Evolutionary conservation across 1,140 invertebrate genomes (phyloP).

Genomic region (Schlechtendalia chinensis): DNA sequence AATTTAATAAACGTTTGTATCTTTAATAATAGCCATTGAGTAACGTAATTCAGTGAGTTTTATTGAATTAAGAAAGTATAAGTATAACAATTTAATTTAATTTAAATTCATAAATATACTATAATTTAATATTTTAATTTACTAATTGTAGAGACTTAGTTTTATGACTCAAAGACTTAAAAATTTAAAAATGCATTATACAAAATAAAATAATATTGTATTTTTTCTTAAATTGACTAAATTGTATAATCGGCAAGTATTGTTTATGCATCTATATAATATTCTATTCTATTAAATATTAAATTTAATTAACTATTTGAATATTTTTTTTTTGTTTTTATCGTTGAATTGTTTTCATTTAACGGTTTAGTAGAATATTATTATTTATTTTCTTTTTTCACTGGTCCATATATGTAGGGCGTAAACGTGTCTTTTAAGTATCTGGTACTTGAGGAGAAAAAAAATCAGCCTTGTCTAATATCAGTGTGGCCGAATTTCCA

Average conservation of each 20-base stretch:
- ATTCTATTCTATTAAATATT: too few species aligned
- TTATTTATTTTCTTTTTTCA: neutral
- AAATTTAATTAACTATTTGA: too few species aligned
- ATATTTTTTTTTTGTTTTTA: neutral
- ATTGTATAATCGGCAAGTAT: too few species aligned
- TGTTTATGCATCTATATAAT: too few species aligned
- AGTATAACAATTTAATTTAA: too few species aligned
- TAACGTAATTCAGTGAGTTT: neutral
- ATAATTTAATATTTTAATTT: neutral
- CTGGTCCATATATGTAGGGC: constrained; percentile 2
- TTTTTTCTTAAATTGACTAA: too few species aligned
- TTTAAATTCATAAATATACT: too few species aligned
- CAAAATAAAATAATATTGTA: too few species aligned
- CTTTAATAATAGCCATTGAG: neutral
- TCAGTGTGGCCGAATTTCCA: constrained; percentile 21
- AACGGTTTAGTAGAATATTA: neutral
- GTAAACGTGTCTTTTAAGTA: constrained; percentile 24
- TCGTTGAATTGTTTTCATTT: neutral
- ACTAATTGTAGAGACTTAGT: too few species aligned
- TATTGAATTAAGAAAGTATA: neutral
- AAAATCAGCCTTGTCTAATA: constrained; percentile 37
- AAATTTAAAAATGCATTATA: too few species aligned
- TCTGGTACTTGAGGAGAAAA: constrained; percentile 21
- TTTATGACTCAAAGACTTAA: too few species aligned
- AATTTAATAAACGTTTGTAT: neutral